phyloP scores from a whole-genome alignment of 1,140 invertebrate species.

The Pemphigus obesinymphae region DNA sequence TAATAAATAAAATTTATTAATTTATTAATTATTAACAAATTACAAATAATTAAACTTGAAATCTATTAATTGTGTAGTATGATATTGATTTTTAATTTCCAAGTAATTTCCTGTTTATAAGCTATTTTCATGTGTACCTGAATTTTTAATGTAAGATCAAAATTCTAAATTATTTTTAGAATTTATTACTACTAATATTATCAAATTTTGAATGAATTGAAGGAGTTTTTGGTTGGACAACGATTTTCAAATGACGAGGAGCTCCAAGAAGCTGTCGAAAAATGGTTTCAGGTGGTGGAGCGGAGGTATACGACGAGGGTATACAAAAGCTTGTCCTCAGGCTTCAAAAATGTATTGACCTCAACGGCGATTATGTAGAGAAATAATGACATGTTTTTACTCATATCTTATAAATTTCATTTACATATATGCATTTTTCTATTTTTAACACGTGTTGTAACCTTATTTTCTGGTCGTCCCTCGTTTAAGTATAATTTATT shows the following conservation, averaged over 20 bases:
- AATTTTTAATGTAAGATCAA: too few species aligned
- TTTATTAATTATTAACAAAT: too few species aligned
- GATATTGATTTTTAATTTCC: too few species aligned
- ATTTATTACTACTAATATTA: too few species aligned
- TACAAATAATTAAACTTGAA: too few species aligned
- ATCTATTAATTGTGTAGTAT: too few species aligned
- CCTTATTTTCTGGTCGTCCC: neutral
- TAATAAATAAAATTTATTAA: too few species aligned
- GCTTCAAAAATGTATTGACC: conserved; percentile 17
- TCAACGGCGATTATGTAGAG: neutral
- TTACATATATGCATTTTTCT: neutral
- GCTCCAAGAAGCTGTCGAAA: neutral
- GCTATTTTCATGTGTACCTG: too few species aligned
- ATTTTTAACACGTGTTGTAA: neutral
- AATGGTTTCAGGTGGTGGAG: neutral
- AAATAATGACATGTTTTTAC: neutral
- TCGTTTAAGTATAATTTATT: too few species aligned
- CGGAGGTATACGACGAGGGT: conserved; percentile 4
- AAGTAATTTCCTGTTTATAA: too few species aligned
- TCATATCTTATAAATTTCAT: neutral
- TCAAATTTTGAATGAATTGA: conserved; percentile 46
- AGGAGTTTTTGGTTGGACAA: conserved; percentile 42
- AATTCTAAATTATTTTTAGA: too few species aligned
- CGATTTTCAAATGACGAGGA: conserved; percentile 37
- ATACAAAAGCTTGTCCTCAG: conserved; percentile 9